A percentile compares a stretch with the other conserved stretches of the same genome.
These are phyloP conservation scores for Amblyopsis hoosieri DNA, from an alignment of 2,797 vertebrate genomes.

Conservation along the genomic window DNA sequence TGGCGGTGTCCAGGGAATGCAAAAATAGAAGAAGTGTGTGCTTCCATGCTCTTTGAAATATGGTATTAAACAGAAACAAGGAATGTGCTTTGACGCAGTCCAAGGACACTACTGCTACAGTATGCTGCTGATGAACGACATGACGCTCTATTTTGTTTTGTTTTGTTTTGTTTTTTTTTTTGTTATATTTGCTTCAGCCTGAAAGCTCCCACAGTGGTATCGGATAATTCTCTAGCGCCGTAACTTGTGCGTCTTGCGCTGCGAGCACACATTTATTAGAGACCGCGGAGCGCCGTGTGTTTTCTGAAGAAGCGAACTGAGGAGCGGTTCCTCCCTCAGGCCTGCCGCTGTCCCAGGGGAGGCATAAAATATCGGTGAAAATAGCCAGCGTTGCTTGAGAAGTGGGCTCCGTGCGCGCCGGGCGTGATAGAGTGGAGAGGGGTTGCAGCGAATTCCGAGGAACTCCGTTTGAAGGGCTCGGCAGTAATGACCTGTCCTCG, in stretches of 20 bases:
- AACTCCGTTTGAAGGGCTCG: constrained; percentile 67
- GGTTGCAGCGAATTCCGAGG: constrained; percentile 46
- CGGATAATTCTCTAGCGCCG: constrained; percentile 48
- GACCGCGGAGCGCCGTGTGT: constrained; percentile 32
- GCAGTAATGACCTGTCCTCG: constrained; percentile 75
- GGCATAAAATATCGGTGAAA: constrained; percentile 60
- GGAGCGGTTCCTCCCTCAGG: neutral
- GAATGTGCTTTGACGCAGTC: constrained; percentile 40
- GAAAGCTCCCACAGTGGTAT: constrained; percentile 36
- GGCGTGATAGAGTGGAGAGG: constrained; percentile 57
- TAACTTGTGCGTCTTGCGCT: constrained; percentile 63
- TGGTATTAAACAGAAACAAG: constrained; percentile 58
- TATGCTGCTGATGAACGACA: constrained; percentile 13
- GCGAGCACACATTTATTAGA: constrained; percentile 65
- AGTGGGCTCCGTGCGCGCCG: constrained; percentile 32
- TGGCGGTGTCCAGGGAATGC: constrained; percentile 35
- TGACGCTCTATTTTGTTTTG: constrained; percentile 15
- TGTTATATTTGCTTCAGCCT: neutral
- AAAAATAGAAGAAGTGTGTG: constrained; percentile 33
- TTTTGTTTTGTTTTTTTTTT: constrained; percentile 25
- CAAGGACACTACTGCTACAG: constrained; percentile 29
- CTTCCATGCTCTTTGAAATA: constrained; percentile 57
- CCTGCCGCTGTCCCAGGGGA: constrained; percentile 32
- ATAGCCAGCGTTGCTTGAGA: constrained; percentile 58
- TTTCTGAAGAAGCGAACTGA: neutral